Base-by-base conservation (phyloP, 2,888 invertebrate genomes). In the Thera obeliscata region DNA sequence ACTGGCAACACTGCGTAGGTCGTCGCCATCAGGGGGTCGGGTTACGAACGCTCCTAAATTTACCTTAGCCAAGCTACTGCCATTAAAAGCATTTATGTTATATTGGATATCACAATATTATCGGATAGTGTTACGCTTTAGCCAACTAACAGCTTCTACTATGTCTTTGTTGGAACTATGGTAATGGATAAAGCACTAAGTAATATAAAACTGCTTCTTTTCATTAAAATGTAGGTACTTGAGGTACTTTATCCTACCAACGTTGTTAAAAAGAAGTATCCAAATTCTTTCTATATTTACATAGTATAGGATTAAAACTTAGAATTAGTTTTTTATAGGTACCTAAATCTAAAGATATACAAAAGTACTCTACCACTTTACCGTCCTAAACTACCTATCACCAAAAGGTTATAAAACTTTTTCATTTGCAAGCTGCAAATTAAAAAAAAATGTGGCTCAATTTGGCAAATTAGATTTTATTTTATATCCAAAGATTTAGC, bases 51-150 rank as follows among this genome's bases (percentile, higher is more conserved):
- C 92, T 91, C 92, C 92, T 93, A 93, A 91, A 92, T 93, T 91
- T 93, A 92, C 92, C 90, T 91, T 90, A 82, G 86, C 79, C 81
- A 76, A 81, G 87, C 89, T 88, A 84, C 88, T 84, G 89, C 89
- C 91, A 90, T 91, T 92, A 92, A 92, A 92, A 92, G 91, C 92
- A 87, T 92, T 91, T 89, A 89, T 87, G 88, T 87, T 88, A 86
- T 89, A 91, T 89, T 88, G 86, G 86, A 87, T 91, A 88, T 88
- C 90, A 86, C 84, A 85, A 86, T 87, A 87, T 89, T 83, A 88
- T 87, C 84, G 84, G 78, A 66, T 86, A 76, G 70, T 61, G 80
- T 87, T 87, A 85, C 84, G 72, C 76, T 78, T 73, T 78, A 78
- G 72, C 78, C 76, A 73, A 49, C 70, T 66, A 72, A 76, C 76